These are phyloP conservation scores for Temnothorax rugatulus DNA, from an alignment of 2,888 invertebrate species.

Conservation along the genomic window DNA sequence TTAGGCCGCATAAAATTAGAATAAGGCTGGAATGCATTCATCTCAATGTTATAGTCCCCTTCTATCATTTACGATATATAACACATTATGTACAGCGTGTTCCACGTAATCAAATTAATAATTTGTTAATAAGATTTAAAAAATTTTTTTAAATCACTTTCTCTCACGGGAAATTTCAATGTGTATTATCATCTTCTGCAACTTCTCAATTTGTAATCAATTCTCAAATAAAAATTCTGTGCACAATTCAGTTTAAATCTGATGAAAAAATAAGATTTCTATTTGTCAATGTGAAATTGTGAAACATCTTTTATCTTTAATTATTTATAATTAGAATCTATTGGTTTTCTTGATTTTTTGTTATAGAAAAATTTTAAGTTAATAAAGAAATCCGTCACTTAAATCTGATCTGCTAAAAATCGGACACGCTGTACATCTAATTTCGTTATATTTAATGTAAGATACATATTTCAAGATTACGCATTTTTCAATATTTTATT, in stretches of 20 bases:
- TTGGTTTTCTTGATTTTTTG: neutral
- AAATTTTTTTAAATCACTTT: slow-evolving; percentile 10
- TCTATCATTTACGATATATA: slow-evolving; percentile 18
- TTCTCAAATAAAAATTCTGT: neutral
- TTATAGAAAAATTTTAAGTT: neutral
- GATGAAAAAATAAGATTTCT: neutral
- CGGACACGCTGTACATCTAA: neutral
- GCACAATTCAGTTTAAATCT: neutral
- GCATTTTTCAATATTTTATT: neutral
- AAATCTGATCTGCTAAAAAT: neutral
- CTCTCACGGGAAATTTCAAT: neutral
- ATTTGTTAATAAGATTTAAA: too few relatives aligned
- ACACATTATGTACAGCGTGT: neutral
- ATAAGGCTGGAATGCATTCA: slow-evolving; percentile 69
- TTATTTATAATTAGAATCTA: neutral
- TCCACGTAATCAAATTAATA: neutral
- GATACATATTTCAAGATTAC: neutral
- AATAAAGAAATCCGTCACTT: neutral
- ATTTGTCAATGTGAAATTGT: neutral
- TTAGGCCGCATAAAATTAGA: slow-evolving; percentile 68
- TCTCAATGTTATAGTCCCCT: neutral
- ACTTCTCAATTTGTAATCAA: neutral
- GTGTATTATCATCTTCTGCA: neutral
- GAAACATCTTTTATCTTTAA: slow-evolving; percentile 1
- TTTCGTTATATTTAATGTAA: neutral